phyloP scores from a whole-genome alignment of 2,888 invertebrate species.

The Pterostichus madidus region DNA sequence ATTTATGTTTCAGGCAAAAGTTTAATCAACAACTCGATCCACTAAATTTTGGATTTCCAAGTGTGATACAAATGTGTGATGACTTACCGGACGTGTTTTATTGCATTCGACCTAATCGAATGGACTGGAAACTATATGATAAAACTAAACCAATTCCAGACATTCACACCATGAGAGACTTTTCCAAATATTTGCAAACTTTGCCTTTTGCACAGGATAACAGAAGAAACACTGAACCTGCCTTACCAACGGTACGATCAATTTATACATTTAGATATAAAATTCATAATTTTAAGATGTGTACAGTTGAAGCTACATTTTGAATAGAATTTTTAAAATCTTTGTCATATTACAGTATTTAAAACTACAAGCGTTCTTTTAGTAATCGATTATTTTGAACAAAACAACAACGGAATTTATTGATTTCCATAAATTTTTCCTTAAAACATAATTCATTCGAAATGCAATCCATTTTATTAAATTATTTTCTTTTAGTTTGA shows the following conservation, averaged over 20 bases:
- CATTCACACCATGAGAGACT: slow-evolving; percentile 14
- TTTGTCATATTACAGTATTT: no score
- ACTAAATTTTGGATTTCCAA: slow-evolving; percentile 72
- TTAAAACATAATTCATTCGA: no score
- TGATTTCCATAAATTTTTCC: no score
- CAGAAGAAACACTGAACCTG: slow-evolving; percentile 63
- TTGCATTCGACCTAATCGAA: slow-evolving; percentile 71
- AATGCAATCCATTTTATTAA: no score
- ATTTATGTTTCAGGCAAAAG: slow-evolving; percentile 70
- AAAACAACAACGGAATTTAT: no score
- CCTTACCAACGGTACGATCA: slow-evolving; percentile 65
- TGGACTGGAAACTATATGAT: slow-evolving; percentile 75
- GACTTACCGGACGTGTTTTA: slow-evolving; percentile 73
- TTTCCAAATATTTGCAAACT: slow-evolving; percentile 36
- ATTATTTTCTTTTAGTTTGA: no score
- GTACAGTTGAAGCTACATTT: no score
- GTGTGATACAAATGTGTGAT: slow-evolving; percentile 73
- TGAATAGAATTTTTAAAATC: no score
- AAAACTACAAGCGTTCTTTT: no score
- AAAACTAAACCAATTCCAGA: slow-evolving; percentile 71
- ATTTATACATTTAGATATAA: not conserved
- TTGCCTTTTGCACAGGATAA: not conserved
- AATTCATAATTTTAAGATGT: no score
- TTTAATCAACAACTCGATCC: slow-evolving; percentile 72
- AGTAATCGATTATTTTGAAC: no score